Evolutionary conservation across 2,113 vertebrate genomes (phyloP), one percentile per base, ranked within the genome.

Genomic region (Antechinus stuartii): DNA sequence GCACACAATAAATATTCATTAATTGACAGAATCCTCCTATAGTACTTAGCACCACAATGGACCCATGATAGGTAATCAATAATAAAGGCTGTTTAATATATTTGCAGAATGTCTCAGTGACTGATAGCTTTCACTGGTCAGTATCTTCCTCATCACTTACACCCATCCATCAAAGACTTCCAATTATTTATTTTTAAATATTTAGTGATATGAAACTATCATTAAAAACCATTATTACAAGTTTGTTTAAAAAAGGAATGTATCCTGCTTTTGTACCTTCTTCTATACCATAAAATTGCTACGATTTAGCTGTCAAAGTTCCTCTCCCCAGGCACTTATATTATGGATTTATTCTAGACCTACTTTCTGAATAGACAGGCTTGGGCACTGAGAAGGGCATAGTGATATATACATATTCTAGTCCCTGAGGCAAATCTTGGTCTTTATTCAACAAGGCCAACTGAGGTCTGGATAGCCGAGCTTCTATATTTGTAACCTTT

Each of bases 301-400:
- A 16, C 54, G 55, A 57, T 94, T 97, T 94, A 93, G 52, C 54
- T 16, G 30, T 53, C 56, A 47, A 47, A 53, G 91, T 76, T 96
- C 25, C 23, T 92, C 56, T 47, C 91, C 89, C 5, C 53, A 35
- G 55, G 61, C 52, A 91, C 24, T 54, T 57, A 91, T 95, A 90
- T 96, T 55, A 95, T 76, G 91, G 95, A 97, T 90, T 92, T 49
- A n/a, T 96, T 92, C 93, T 54, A 96, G 35, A 57, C 27, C 90
- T 90, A 53, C 8, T 91, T 95, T 95, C 76, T 4, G 19, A 53
- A 89, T 55, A 96, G 47, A 90, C 50, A 90, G 53, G 5, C 3
- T 25, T 23, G 16, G 16, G 26, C 50, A 25, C 11, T 11, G n/a
- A 8, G 10, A 93, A 24, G 11, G 94, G 47, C 27, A 35, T 5